Base-by-base conservation (phyloP, 2,888 invertebrate species). In the Pandemis cinnamomeana region DNA sequence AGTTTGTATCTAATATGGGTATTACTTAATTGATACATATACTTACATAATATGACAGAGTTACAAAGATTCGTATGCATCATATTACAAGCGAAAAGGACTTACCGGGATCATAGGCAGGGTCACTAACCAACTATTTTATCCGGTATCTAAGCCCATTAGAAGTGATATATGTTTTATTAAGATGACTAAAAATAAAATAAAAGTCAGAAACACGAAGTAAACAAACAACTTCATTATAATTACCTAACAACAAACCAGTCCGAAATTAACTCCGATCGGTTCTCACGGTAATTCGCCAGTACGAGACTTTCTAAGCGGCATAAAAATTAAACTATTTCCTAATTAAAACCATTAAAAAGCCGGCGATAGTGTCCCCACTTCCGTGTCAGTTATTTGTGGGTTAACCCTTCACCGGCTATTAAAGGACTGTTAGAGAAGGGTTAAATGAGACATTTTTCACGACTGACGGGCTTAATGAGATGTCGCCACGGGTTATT, bases 281-380 rank as follows among this genome's bases (percentile, higher is more conserved):
- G 83, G 84, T 89, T 93, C 92, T 90, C 93, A 93, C 92, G 90
- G 84, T 85, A 89, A 91, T 93, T 88, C 87, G 86, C 86, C 84
- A 84, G 83, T 80, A 86, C 86, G 84, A 80, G 82, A 86, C 77
- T 77, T 78, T 81, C 77, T 78, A 78, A 81, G 78, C 81, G 81
- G 83, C 85, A 88, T 88, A 89, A 89, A 91, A 91, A 92, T 92
- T 93, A 91, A 91, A 91, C 90, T 89, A 90, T 92, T 93, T 93
- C 92, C 92, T 93, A 93, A 93, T 94, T 93, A 92, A 93, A 93
- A 91, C 91, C 88, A 91, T 92, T 92, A 92, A 93, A 91, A 93
- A 91, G 84, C 81, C 80, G 81, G 81, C 83, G 87, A 87, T 84
- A 84, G 83, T 82, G 86, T 85, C 88, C 86, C 87, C 86, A 89